A percentile compares a stretch with the other conserved stretches of the same genome.
These are phyloP conservation scores for Monarcha castaneiventris DNA, from an alignment of 2,113 vertebrate species.

Conservation along the genomic window DNA sequence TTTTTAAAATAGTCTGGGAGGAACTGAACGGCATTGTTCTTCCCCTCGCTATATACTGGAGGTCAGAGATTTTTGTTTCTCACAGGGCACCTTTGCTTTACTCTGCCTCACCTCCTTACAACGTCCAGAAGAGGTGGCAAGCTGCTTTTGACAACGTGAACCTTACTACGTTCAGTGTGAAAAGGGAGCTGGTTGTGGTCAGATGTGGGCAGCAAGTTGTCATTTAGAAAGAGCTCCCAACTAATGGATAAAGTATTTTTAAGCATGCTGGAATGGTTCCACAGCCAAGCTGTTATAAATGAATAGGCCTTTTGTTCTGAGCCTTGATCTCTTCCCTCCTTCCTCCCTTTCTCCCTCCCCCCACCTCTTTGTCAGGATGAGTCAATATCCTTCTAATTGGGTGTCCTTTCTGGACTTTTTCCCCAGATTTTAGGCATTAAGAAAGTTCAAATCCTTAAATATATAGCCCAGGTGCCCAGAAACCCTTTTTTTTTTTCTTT, in stretches of 20 bases:
- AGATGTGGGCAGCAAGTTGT: neutral
- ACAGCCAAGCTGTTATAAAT: conserved; percentile 57
- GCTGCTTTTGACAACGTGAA: conserved; percentile 7
- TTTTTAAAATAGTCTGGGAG: conserved; percentile 47
- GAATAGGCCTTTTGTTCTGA: conserved; percentile 61
- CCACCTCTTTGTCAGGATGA: conserved; percentile 13
- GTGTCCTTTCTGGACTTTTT: conserved; percentile 49
- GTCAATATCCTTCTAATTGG: conserved; percentile 56
- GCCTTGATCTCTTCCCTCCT: conserved; percentile 58
- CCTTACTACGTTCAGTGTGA: neutral
- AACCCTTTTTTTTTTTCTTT: conserved; percentile 36
- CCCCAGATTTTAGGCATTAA: conserved; percentile 55
- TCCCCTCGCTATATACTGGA: neutral
- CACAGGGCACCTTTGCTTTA: neutral
- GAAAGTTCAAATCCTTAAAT: conserved; percentile 46
- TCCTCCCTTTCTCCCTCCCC: conserved; percentile 33
- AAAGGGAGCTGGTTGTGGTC: conserved; percentile 41
- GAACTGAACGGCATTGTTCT: neutral
- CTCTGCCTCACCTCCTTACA: neutral
- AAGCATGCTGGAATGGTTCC: conserved; percentile 49
- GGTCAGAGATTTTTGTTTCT: conserved; percentile 11
- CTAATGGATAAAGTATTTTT: conserved; percentile 50
- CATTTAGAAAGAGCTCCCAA: conserved; percentile 25
- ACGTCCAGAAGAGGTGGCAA: neutral
- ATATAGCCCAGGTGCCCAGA: neutral